A percentile compares a stretch with the other conserved stretches of the same genome.
Evolutionary conservation across 2,797 vertebrate genomes (phyloP).

Genomic region (Malacoctenus gilli): DNA sequence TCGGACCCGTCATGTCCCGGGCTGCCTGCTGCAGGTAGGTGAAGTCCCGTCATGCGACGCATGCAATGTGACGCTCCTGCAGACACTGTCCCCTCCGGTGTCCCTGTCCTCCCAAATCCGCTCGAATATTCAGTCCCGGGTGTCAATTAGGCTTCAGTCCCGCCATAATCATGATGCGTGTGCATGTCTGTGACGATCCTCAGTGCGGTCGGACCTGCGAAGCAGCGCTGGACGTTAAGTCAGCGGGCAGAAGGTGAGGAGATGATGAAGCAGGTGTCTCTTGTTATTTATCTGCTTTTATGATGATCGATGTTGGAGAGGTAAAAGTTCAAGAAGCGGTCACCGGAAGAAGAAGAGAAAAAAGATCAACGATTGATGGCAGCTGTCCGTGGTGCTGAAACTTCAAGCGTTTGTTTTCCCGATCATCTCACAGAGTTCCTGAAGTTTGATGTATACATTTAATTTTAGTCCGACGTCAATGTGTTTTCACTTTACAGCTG

Average conservation of each 20-base stretch:
- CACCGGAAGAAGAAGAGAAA: slow-evolving; percentile 5
- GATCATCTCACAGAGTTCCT: too few relatives aligned
- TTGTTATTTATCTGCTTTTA: too few relatives aligned
- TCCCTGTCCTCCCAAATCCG: background rate
- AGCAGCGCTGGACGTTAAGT: background rate
- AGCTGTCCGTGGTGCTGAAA: slow-evolving; percentile 84
- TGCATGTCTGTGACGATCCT: slow-evolving; percentile 37
- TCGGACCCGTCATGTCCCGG: slow-evolving; percentile 63
- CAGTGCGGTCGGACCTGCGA: slow-evolving; percentile 4
- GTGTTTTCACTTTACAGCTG: too few relatives aligned
- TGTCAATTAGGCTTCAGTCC: slow-evolving; percentile 27
- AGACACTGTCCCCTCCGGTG: background rate
- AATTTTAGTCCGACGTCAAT: rapidly evolving
- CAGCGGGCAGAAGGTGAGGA: slow-evolving; percentile 5
- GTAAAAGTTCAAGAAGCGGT: slow-evolving; percentile 55
- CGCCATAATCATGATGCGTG: slow-evolving; percentile 26
- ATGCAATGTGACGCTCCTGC: background rate
- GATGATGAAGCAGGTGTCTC: background rate
- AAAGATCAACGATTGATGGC: slow-evolving; percentile 9
- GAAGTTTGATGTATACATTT: too few relatives aligned
- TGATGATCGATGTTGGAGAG: slow-evolving; percentile 1
- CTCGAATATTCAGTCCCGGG: slow-evolving; percentile 5
- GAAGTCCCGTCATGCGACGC: slow-evolving; percentile 2
- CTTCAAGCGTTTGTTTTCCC: background rate
- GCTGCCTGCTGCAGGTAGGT: slow-evolving; percentile 76